Conservation (phyloP, 1,140 invertebrate species). For the Rhynchophorus ferrugineus region DNA sequence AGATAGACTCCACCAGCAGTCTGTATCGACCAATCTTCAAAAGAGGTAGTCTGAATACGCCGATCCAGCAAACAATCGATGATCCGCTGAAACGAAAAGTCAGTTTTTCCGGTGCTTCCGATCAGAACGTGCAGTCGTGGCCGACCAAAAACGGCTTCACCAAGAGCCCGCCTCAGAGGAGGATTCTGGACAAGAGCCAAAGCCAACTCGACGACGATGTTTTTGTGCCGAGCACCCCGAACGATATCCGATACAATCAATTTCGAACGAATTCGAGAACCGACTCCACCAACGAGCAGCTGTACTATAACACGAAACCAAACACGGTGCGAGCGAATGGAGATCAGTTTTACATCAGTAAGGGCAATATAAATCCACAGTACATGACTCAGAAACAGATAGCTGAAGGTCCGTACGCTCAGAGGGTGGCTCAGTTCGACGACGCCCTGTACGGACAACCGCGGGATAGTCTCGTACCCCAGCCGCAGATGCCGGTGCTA, state of each 20-base stretch:
- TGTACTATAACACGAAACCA: constrained; percentile 18
- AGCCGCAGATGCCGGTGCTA: not conserved
- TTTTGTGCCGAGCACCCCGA: constrained; percentile 20
- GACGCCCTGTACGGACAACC: constrained; percentile 19
- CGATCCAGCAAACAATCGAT: constrained; percentile 19
- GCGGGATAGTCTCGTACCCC: constrained; percentile 5
- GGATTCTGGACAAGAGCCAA: constrained; percentile 31
- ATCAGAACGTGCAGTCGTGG: constrained; percentile 39
- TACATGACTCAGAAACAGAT: constrained; percentile 5
- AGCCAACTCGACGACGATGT: constrained; percentile 27
- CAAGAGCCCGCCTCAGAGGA: constrained; percentile 47
- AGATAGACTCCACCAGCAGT: constrained; percentile 14
- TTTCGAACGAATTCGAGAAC: constrained; percentile 1
- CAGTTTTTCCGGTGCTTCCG: constrained; percentile 43
- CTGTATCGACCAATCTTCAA: constrained; percentile 46
- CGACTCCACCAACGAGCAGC: constrained; percentile 9
- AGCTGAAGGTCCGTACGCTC: constrained; percentile 6
- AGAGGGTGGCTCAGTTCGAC: not conserved
- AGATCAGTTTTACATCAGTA: constrained; percentile 26
- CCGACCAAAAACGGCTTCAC: constrained; percentile 48
- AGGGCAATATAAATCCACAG: constrained; percentile 8
- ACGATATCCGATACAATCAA: constrained; percentile 3
- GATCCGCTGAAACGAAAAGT: constrained; percentile 42
- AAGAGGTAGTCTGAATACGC: constrained; percentile 43
- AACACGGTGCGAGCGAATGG: constrained; percentile 3